phyloP scores from a whole-genome alignment of 2,888 invertebrate species.

The Merodon equestris region DNA sequence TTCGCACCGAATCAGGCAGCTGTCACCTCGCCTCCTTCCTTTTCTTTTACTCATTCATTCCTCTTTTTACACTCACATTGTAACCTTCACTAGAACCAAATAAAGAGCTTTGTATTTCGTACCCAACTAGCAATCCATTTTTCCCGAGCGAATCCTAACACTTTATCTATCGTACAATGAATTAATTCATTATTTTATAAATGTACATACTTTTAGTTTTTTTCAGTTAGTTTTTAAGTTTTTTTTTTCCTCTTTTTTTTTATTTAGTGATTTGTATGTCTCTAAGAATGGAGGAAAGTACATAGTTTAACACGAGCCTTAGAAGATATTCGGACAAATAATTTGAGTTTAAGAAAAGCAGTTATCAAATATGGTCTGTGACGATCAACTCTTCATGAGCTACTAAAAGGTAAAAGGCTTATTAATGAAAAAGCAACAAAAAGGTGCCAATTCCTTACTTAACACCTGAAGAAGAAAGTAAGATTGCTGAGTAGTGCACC shows the following conservation, averaged over 20 bases:
- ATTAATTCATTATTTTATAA: no score
- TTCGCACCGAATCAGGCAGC: no score
- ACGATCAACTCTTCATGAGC: conserved; percentile 13
- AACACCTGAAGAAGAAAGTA: conserved; percentile 30
- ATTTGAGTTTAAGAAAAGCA: conserved; percentile 1
- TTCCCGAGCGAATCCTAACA: no score
- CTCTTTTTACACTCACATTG: no score
- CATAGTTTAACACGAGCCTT: background rate
- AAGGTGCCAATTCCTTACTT: conserved; percentile 36
- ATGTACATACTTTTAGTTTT: no score
- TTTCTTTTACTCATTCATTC: no score
- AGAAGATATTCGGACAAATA: conserved; percentile 8
- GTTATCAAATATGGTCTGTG: background rate
- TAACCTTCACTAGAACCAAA: no score
- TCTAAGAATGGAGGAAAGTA: no score
- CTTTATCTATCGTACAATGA: no score
- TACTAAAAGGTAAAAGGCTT: conserved; percentile 21
- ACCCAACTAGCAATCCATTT: no score
- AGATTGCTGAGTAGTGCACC: conserved; percentile 31
- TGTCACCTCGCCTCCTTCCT: no score
- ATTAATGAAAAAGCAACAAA: conserved; percentile 32
- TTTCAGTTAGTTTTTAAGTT: background rate
- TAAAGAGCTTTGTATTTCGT: no score
- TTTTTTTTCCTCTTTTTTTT: background rate
- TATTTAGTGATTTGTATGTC: conserved; percentile 1